Evolutionary conservation across 2,888 invertebrate species (phyloP), one percentile per base, ranked within the genome.

Genomic region (Cistogaster globosa): DNA sequence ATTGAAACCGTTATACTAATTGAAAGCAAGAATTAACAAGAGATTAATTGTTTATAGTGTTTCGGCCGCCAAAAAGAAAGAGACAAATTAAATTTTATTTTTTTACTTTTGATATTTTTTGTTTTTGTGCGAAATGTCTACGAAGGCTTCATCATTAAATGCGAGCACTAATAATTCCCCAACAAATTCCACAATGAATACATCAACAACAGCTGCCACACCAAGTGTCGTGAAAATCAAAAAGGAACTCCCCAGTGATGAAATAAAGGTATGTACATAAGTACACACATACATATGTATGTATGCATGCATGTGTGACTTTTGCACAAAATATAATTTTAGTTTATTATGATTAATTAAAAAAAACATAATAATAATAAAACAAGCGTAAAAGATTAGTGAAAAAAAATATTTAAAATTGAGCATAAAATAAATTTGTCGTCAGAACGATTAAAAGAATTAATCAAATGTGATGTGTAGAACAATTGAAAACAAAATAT

Each of bases 221-320:
- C 72, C 86, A 83, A 78, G 81, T 36, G 71, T 60, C 79, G 91
- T 92, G 11, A 92, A 92, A 86, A 92, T 92, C 76, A 96, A 96
- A 92, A 96, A 96, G 92, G 96, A 96, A 91, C 93, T 94, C 89
- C 93, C 93, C 85, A 95, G 95, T 93, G 96, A 96, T 93, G 96
- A 96, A 93, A 96, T 96, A 91, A 96, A 96, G 94, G 96, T 96
- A 93, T 90, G 91, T 88, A 22, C 7, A 18, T 32, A 16, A 11
- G 5, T n/a, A n/a, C n/a, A n/a, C n/a, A n/a, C n/a, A n/a, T 14
- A 20, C 1, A 8, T 20, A 14, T 38, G 2, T 58, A 51, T 51
- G 18, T 18, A 20, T 53, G 11, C 0, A 48, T 48, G 16, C 2
- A 48, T 5, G 16, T 48, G 5, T 42, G 12, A 5, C 32, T 32